These are phyloP conservation scores for Brachymystax lenok DNA, from an alignment of 2,797 vertebrate species.

Conservation along the genomic window DNA sequence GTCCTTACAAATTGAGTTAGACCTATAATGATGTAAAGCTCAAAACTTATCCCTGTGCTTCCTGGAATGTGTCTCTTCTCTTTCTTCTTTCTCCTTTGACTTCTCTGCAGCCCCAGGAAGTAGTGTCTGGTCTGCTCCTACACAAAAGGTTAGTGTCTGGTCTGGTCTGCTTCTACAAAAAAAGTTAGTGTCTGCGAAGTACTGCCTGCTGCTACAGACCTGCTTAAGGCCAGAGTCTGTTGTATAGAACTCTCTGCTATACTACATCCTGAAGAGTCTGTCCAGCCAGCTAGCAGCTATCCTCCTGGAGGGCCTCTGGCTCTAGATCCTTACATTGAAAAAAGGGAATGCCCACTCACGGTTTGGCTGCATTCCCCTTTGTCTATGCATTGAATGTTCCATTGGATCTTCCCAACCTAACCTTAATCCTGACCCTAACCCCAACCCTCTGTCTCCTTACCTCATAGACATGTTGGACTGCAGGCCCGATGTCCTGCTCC, in stretches of 20 bases:
- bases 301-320: conserved; percentile 1
- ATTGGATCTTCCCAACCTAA: not conserved
- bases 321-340: not conserved
- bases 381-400: not conserved
- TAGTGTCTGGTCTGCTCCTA: not conserved
- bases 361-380: not conserved
- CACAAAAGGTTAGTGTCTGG: too few species aligned
- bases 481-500: conserved; percentile 84
- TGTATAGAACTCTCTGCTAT: conserved; percentile 23
- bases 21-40: not conserved
- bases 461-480: conserved; percentile 89
- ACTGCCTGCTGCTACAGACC: too few species aligned
- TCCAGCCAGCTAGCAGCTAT: conserved; percentile 31
- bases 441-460: conserved; percentile 62
- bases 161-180: too few species aligned
- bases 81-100: conserved; percentile 33
- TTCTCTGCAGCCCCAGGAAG: conserved; percentile 22
- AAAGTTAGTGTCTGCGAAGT: too few species aligned
- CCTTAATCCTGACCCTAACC: not conserved
- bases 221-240: conserved; percentile 32
- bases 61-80: conserved; percentile 20
- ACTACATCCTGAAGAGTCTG: conserved; percentile 26
- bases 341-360: conserved; percentile 3
- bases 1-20: not conserved
- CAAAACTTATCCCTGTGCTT: conserved; percentile 27